Base-by-base conservation (phyloP, 1,140 invertebrate species). In the Pogonomyrmex californicus region DNA sequence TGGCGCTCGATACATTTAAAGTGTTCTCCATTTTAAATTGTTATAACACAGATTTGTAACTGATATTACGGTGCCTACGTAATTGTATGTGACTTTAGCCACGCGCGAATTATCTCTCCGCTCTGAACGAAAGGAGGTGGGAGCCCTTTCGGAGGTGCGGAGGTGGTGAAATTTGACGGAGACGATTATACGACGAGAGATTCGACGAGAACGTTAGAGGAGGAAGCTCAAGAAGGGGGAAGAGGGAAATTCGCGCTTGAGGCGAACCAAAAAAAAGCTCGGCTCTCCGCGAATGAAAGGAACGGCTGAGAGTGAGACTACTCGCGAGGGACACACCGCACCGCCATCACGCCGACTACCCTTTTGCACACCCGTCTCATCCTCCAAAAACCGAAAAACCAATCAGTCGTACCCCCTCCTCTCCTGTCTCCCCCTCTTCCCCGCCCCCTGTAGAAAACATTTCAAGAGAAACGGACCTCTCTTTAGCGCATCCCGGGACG, bases 401-500 rank as follows among this genome's bases (percentile, higher is more conserved):
- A 82, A 60, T 38, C 79, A 82, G 30, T 49, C 78, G 38, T 58
- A 23, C 6, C 23, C 73, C 70, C 78, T n/a, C n/a, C n/a, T n/a
- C n/a, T n/a, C n/a, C n/a, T n/a, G n/a, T n/a, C n/a, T n/a, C n/a
- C n/a, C n/a, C n/a, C n/a, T n/a, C n/a, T n/a, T n/a, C n/a, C n/a
- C n/a, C n/a, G n/a, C n/a, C n/a, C n/a, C n/a, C n/a, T 63, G 89
- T 91, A 91, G 87, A 81, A 90, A 68, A 83, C 44, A 83, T 88
- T 91, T 90, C 83, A 70, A 86, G 85, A 82, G 89, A 91, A 86
- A 81, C 85, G 86, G 89, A 91, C 89, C 89, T 90, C 75, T 91
- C 68, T 91, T 92, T 92, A 92, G 87, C 63, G 77, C 91, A 93
- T 93, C 92, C 90, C 91, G 90, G 92, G 91, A 90, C 90, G 91